These are phyloP conservation scores for Aproaerema taeniolella DNA, from an alignment of 2,888 invertebrate species.

Conservation along the genomic window DNA sequence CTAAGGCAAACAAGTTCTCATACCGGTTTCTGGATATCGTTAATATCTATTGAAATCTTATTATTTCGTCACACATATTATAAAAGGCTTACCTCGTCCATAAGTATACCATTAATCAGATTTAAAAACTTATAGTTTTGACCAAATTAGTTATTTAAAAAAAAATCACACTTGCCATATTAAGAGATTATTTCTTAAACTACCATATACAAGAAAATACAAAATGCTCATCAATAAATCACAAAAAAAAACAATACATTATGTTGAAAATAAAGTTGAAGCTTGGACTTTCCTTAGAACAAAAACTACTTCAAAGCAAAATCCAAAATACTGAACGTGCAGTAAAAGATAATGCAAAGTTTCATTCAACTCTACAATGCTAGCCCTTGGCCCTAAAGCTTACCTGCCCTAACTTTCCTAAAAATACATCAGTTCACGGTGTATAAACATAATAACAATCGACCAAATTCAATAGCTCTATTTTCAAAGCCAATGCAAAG, in stretches of 20 bases:
- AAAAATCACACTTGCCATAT: too few relatives aligned
- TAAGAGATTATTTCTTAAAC: too few relatives aligned
- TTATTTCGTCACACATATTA: conserved; percentile 7
- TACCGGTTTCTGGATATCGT: conserved; percentile 4
- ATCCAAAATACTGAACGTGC: too few relatives aligned
- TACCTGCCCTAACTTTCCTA: conserved; percentile 68
- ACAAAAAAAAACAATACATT: background rate
- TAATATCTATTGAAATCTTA: conserved; percentile 7
- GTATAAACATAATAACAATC: conserved; percentile 53
- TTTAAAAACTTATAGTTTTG: too few relatives aligned
- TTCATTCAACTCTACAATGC: conserved; percentile 3
- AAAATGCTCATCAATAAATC: background rate
- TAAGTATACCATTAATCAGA: too few relatives aligned
- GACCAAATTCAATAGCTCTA: conserved; percentile 22
- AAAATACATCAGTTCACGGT: conserved; percentile 67
- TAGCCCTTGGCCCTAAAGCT: conserved; percentile 61
- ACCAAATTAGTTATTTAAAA: too few relatives aligned
- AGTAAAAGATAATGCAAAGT: too few relatives aligned
- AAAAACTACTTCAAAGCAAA: too few relatives aligned
- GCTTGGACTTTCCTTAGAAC: too few relatives aligned
- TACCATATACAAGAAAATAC: background rate
- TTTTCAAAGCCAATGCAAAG: conserved; percentile 14
- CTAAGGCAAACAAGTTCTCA: conserved; percentile 10
- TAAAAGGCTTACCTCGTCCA: too few relatives aligned
- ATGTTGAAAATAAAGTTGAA: background rate